Evolutionary conservation across 1,140 invertebrate species (phyloP).

Genomic region (Phenacoccus solenopsis): DNA sequence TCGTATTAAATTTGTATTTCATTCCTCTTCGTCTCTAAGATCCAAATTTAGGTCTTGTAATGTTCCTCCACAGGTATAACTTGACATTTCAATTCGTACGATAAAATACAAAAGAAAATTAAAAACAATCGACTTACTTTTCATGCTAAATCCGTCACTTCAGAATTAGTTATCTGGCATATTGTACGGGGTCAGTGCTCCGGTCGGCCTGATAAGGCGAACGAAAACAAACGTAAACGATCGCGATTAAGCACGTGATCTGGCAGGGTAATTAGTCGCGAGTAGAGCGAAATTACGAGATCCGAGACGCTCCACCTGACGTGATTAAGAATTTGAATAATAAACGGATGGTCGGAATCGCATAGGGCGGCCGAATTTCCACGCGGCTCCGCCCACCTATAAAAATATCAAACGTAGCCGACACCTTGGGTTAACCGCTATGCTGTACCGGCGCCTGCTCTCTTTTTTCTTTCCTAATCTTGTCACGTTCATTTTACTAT

Average conservation of each 20-base stretch:
- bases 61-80: too few species aligned
- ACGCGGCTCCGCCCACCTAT: background rate
- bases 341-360: background rate
- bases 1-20: too few species aligned
- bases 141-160: background rate
- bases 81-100: background rate
- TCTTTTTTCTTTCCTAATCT: background rate
- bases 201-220: background rate
- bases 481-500: background rate
- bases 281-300: background rate
- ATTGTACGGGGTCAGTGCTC: background rate
- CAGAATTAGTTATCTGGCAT: background rate
- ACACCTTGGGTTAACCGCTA: background rate
- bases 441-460: background rate
- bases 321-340: constrained; percentile 15
- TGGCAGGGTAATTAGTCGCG: constrained; percentile 7
- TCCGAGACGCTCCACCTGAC: constrained; percentile 7
- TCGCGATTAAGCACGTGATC: background rate
- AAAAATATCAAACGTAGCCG: constrained; percentile 2
- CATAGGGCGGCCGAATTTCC: constrained; percentile 7
- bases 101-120: background rate
- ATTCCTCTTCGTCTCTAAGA: too few species aligned
- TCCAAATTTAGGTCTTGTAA: too few species aligned
- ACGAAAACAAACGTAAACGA: background rate
- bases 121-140: constrained; percentile 1